Base-by-base conservation (phyloP, 53 echinoderm and acorn worm genomes). In the Patiria pectinifera region DNA sequence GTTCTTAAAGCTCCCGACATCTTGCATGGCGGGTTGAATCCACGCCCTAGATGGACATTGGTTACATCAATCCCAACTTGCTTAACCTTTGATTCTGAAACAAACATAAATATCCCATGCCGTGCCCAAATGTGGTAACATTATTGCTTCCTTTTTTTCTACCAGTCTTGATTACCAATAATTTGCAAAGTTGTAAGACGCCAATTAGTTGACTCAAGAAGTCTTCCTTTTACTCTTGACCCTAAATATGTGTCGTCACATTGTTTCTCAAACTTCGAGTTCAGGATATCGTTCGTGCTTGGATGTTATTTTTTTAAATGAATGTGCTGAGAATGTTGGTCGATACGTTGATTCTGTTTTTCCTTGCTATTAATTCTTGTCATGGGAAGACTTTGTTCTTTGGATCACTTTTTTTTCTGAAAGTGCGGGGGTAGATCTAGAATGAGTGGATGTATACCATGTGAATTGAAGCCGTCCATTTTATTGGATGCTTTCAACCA, bases 391-490 rank as follows among this genome's bases (percentile, higher is more conserved):
- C 25, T 22, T 3, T 76, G 25, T 24, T 76, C 25, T 76, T 53
- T 53, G 53, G 76, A 43, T 26, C 76, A 25, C 43, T 26, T 12
- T 76, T 43, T 8, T 19, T 43, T 3, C 11, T 22, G 19, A 76
- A 76, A 22, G 23, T 24, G 76, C 25, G 76, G 25, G 76, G 11
- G 10, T 76, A 76, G 76, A 12, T 76, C 25, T 76, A 24, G 21
- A 25, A 6, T 66, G 25, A 3, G 3, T 66, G 66, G 15, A 66
- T 18, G 66, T 83, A 11, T 23, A 18, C 25, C 24, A 60, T 9
- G 11, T 58, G 84, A 35, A 84, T 84, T 84, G 44, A 84, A 5
- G 84, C 66, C 59, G n/a, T 84, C 11, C 59, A 58, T 44, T 63
- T 44, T 58, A 24, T 35, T 5, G 61, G 18, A 35, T 43, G 84